A percentile compares a stretch with the other conserved stretches of the same genome.
Evolutionary conservation across 2,888 invertebrate species (phyloP).

Genomic region (Galerucella nymphaeae): DNA sequence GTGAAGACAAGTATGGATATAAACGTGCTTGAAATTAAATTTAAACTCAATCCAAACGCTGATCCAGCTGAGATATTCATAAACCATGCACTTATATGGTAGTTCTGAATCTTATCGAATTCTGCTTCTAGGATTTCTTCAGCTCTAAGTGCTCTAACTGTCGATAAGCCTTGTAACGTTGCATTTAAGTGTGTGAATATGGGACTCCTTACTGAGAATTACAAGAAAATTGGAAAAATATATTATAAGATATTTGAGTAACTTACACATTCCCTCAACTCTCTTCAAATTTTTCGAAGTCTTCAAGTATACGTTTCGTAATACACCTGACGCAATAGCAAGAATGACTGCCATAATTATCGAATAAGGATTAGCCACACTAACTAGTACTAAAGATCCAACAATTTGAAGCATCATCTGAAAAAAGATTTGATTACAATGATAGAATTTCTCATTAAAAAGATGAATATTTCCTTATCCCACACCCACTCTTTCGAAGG

Average conservation of each 20-base stretch:
- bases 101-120: conserved; percentile 80
- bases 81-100: conserved; percentile 89
- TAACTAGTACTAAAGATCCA: conserved; percentile 69
- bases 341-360: conserved; percentile 67
- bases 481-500: too few species aligned
- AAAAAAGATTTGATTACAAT: too few species aligned
- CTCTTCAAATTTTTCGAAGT: conserved; percentile 85
- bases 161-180: conserved; percentile 85
- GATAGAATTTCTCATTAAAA: too few species aligned
- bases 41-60: conserved; percentile 80
- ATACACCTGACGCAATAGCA: conserved; percentile 70
- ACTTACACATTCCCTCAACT: conserved; percentile 81
- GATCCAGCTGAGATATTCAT: conserved; percentile 86
- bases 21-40: conserved; percentile 72
- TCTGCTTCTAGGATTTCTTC: conserved; percentile 78
- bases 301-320: conserved; percentile 80
- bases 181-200: conserved; percentile 91
- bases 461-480: too few species aligned
- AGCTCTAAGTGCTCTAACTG: conserved; percentile 85
- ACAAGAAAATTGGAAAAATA: conserved; percentile 68
- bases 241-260: conserved; percentile 65
- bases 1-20: conserved; percentile 73
- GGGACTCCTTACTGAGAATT: conserved; percentile 85
- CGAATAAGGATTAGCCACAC: conserved; percentile 67
- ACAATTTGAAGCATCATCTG: conserved; percentile 66